Conservation (phyloP, 2,888 invertebrate species). For the Ormyrus pomaceus region DNA sequence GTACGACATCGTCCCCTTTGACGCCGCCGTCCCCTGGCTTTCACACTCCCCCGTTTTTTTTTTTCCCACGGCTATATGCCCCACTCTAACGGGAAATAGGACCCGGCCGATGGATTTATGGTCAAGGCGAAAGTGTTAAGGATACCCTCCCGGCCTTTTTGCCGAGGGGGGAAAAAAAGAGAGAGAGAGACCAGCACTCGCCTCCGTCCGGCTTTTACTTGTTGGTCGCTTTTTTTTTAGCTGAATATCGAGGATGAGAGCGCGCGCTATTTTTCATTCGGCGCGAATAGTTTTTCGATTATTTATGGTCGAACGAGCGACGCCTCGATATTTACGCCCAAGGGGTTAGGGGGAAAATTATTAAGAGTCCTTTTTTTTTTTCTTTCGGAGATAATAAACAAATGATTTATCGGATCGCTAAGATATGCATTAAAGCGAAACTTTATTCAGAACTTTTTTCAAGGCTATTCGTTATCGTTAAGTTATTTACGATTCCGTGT, state of each 20-base stretch:
- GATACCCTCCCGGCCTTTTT: background rate
- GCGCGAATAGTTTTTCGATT: constrained; percentile 38
- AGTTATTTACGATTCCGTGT: no score
- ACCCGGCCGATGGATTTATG: constrained; percentile 29
- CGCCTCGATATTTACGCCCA: constrained; percentile 30
- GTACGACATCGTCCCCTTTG: constrained; percentile 59
- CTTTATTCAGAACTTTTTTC: no score
- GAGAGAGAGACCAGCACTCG: background rate
- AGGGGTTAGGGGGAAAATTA: constrained; percentile 4
- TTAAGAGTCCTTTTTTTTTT: background rate
- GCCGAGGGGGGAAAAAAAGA: background rate
- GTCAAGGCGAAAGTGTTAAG: constrained; percentile 18
- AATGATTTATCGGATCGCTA: no score
- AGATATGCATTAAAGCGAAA: no score
- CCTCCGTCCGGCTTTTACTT: background rate
- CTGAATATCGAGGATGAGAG: background rate
- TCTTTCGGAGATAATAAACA: no score
- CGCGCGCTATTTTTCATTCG: constrained; percentile 31
- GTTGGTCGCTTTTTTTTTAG: constrained; percentile 4
- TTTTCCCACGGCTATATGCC: background rate
- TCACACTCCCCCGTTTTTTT: background rate
- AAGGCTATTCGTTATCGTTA: no score
- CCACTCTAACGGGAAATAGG: background rate
- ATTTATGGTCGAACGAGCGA: constrained; percentile 18
- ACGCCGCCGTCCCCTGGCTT: no score